Base-by-base conservation (phyloP, 2,797 vertebrate species). In the Pelobates cultripes region DNA sequence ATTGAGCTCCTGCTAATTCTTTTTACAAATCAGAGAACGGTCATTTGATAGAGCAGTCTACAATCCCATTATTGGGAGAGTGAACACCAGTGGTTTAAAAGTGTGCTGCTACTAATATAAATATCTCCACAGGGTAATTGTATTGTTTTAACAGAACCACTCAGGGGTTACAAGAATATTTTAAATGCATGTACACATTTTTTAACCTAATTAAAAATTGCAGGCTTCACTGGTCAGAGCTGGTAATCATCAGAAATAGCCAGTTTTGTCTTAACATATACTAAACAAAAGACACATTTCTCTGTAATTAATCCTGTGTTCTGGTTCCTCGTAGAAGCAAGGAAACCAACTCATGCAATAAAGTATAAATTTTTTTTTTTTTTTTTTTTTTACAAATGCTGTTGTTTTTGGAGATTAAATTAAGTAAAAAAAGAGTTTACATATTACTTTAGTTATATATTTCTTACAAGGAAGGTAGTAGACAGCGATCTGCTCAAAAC, bases 101-200 rank as follows among this genome's bases (percentile, higher is more conserved):
- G 17, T 13, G 47, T 60, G 43, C 75, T 64, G 53, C 53, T 67
- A 57, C 51, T 42, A 69, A 60, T 45, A 66, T 70, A 78, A 78
- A 70, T 61, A 63, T 40, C 15, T 60, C 47, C 76, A 55, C 43
- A 70, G 69, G 53, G 43, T 6, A 60, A 28, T 61, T 45, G 64
- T n/a, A 42, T 28, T 42, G 17, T 60, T 60, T 15, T 60, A n/a
- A 4, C 14, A 12, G 15, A 60, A n/a, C 3, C 53, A 70, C 75
- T n/a, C 66, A 14, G 61, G 15, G 47, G 75, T 5, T 53, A 51
- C 53, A 9, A 70, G 6, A 55, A 9, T 7, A 44, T 55, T 28
- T 28, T 28, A 28, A 28, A 28, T 43, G 7, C 28, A 60, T 60
- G 9, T 60, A n/a, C 57, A 60, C 12, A 14, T 60, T 60, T 60